Base-by-base conservation (phyloP, 2,888 invertebrate species). In the Timandra comae region DNA sequence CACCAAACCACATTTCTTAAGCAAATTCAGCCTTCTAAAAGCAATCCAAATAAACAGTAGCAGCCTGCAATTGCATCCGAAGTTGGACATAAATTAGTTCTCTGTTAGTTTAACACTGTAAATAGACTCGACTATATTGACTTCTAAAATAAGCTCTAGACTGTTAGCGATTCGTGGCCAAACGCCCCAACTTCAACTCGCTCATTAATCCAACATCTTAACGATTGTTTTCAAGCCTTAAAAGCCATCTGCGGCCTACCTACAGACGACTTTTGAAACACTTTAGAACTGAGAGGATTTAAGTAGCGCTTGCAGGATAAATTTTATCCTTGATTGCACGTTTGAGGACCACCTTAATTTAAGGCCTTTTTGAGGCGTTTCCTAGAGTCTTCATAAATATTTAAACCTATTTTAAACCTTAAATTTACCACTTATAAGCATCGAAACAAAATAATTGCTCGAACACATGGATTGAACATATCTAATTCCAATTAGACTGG, bases 221-320 rank as follows among this genome's bases (percentile, higher is more conserved):
- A 72, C 66, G 69, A 69, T 71, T 70, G 72, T 72, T 73, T 67
- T 63, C 63, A 62, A 72, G 69, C 63, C 61, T 72, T 72, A 64
- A 65, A 66, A 66, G 63, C 68, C 69, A 73, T 73, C 72, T 71
- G 73, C 47, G 68, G 70, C 53, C 41, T 36, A 37, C 36, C 34
- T 41, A 44, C 43, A 41, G 52, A 56, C 52, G 62, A 58, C 56
- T 62, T 63, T 52, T 47, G 37, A 38, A 33, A 44, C 48, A 63
- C 56, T 62, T 56, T 36, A 37, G 37, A 57, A 62, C 61, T 60
- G 46, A 47, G 52, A 51, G 61, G 62, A 60, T 63, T 62, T 52
- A 38, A 46, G 46, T 41, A 43, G 53, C 45, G 49, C 56, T 56
- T 58, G 49, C 46, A 40, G 41, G 46, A 56, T 55, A 57, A 66